Base-by-base conservation (phyloP, 2,113 vertebrate species). In the Pitta sordida region DNA sequence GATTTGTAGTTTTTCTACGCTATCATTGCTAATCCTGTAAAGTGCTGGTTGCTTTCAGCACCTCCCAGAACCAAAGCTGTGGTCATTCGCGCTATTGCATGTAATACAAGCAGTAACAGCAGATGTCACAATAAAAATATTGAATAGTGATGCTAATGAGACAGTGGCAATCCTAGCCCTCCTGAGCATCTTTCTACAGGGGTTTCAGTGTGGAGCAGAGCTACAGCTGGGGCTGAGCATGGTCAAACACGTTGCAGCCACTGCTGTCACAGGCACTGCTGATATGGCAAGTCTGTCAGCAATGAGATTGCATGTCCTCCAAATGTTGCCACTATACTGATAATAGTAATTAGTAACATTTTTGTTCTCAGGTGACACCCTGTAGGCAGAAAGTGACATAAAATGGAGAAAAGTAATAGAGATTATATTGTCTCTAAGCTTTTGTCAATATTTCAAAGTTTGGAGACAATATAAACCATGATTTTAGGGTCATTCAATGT, bases 241-340 rank as follows among this genome's bases (percentile, higher is more conserved):
- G 22, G 7, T 24, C 37, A 52, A 55, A 55, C 19, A 11, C 0
- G 1, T 6, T 10, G 21, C 32, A 63, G 27, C 27, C 5, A 13
- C 53, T 18, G 39, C 15, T 21, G 34, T 41, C 20, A 4, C 1
- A 9, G 34, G 36, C 43, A 11, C 46, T 10, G 34, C 30, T n/a
- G 60, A 20, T 24, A 10, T 4, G 32, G 64, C 3, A 17, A 44
- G 23, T 7, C 55, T 63, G 29, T 22, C 69, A 53, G 24, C 23
- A 18, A 29, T 29, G 49, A 69, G 44, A 34, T n/a, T 41, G 17
- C 60, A 14, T 32, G 53, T 23, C 53, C 37, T 56, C 53, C 60
- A 78, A 70, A 71, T 0, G 0, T 27, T 58, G 13, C 49, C 23
- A 9, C 27, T 39, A 4, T 27, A 34, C 0, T 10, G 62, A 51